Percentiles rank a stretch among this genome's conserved stretches.
These are phyloP conservation scores for Andrena praecox DNA, from an alignment of 2,888 invertebrate genomes.

Conservation along the genomic window DNA sequence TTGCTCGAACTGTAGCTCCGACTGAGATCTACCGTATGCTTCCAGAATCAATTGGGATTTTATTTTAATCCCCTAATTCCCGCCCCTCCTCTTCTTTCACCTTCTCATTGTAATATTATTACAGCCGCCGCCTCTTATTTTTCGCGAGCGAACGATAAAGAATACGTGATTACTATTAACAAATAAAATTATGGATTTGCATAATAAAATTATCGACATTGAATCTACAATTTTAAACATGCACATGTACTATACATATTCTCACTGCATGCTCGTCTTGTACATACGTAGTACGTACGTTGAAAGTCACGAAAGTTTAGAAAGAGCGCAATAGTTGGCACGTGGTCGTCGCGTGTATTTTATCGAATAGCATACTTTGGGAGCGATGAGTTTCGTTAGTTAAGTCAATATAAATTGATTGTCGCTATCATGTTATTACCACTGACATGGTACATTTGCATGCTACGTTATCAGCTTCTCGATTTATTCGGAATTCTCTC, in stretches of 20 bases:
- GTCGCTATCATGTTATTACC: neutral
- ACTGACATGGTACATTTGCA: slow-evolving; percentile 6
- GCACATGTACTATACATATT: slow-evolving; percentile 9
- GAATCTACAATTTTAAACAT: slow-evolving; percentile 36
- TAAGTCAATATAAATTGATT: neutral
- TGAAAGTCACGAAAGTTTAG: neutral
- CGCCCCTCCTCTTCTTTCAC: slow-evolving; percentile 34
- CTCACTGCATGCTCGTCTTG: slow-evolving; percentile 21
- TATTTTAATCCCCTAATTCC: slow-evolving; percentile 41
- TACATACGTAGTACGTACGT: neutral
- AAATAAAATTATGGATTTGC: slow-evolving; percentile 73
- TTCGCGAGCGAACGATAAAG: slow-evolving; percentile 55
- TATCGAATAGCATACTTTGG: neutral
- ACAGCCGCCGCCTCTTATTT: slow-evolving; percentile 39
- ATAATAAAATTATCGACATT: slow-evolving; percentile 72
- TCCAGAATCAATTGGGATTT: slow-evolving; percentile 52
- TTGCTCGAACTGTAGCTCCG: slow-evolving; percentile 6
- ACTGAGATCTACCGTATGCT: slow-evolving; percentile 50
- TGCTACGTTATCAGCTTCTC: neutral
- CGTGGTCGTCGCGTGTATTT: neutral
- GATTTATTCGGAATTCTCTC: neutral
- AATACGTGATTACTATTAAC: slow-evolving; percentile 61
- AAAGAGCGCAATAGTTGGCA: slow-evolving; percentile 21
- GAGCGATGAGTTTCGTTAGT: neutral
- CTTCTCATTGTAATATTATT: slow-evolving; percentile 34